Conservation (phyloP, 2,113 vertebrate genomes). For the Xyliphius kryptos region DNA sequence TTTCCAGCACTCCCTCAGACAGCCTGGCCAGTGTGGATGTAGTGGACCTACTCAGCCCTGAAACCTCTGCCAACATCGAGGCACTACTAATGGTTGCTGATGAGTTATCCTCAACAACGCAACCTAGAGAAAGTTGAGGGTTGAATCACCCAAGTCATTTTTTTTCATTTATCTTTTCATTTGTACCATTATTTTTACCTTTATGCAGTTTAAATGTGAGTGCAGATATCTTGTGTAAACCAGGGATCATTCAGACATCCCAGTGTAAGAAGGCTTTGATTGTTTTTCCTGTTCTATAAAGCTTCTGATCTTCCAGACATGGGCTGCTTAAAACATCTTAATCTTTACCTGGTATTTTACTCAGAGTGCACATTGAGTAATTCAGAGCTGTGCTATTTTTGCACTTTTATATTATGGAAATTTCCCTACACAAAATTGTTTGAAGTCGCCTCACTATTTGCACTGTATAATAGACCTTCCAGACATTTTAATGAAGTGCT, state of each 20-base stretch:
- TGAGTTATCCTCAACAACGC: slow-evolving; percentile 69
- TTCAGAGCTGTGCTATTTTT: slow-evolving; percentile 36
- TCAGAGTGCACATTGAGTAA: slow-evolving; percentile 52
- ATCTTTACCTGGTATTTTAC: slow-evolving; percentile 25
- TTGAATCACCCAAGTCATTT: slow-evolving; percentile 36
- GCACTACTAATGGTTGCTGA: slow-evolving; percentile 84
- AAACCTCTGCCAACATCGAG: slow-evolving; percentile 72
- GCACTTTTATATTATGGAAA: too few species aligned
- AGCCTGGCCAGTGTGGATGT: slow-evolving; percentile 83
- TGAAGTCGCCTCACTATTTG: slow-evolving; percentile 9
- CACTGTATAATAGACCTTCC: slow-evolving; percentile 25
- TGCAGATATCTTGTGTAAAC: slow-evolving; percentile 1
- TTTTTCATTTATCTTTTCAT: slow-evolving; percentile 7
- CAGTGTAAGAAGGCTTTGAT: too few species aligned
- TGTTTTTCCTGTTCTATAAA: too few species aligned
- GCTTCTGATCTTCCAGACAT: slow-evolving; percentile 5
- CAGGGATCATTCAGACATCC: slow-evolving; percentile 7
- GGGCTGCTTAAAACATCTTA: slow-evolving; percentile 10
- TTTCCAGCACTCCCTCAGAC: slow-evolving; percentile 59
- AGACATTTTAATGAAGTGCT: slow-evolving; percentile 8
- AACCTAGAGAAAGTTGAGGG: slow-evolving; percentile 58
- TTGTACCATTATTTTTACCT: slow-evolving; percentile 8
- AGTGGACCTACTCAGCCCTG: slow-evolving; percentile 84
- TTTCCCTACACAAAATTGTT: too few species aligned
- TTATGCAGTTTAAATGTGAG: slow-evolving; percentile 15